These are phyloP conservation scores for Garrulus glandarius DNA, from an alignment of 2,797 vertebrate species.

Conservation along the genomic window DNA sequence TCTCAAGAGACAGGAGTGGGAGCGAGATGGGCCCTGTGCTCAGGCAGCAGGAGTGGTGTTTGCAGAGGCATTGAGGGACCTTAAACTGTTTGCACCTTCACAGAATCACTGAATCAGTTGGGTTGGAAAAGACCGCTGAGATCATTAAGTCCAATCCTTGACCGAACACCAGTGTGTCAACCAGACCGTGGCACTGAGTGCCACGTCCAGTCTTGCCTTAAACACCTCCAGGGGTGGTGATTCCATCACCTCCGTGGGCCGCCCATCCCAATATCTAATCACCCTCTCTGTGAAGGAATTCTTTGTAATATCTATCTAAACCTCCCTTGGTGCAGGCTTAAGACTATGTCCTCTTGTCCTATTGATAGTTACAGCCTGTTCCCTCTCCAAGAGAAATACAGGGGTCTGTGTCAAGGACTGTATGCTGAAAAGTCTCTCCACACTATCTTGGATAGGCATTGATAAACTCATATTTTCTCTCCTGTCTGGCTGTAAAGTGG, in stretches of 20 bases:
- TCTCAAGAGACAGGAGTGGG: fast-evolving
- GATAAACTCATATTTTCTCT: not conserved
- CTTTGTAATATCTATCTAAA: not conserved
- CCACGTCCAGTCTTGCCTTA: not conserved
- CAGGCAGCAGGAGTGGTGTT: too few relatives aligned
- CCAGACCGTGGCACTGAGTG: not conserved
- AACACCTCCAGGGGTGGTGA: not conserved
- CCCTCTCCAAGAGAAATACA: fast-evolving
- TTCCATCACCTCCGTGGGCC: not conserved
- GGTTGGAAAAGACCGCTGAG: not conserved
- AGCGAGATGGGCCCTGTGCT: fast-evolving
- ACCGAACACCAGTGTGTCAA: fast-evolving
- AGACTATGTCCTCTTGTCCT: not conserved
- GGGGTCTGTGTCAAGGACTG: not conserved
- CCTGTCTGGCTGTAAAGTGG: not conserved
- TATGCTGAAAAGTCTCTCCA: not conserved
- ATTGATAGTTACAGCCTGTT: not conserved
- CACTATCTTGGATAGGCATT: not conserved
- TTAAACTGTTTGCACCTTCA: not conserved
- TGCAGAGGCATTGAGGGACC: fast-evolving
- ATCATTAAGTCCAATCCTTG: too few relatives aligned
- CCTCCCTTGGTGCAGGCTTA: not conserved
- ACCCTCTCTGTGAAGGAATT: not conserved
- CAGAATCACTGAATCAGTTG: not conserved
- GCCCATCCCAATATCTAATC: not conserved